phyloP scores from a whole-genome alignment of 1,140 invertebrate species.

The Drosophila watanabei region DNA sequence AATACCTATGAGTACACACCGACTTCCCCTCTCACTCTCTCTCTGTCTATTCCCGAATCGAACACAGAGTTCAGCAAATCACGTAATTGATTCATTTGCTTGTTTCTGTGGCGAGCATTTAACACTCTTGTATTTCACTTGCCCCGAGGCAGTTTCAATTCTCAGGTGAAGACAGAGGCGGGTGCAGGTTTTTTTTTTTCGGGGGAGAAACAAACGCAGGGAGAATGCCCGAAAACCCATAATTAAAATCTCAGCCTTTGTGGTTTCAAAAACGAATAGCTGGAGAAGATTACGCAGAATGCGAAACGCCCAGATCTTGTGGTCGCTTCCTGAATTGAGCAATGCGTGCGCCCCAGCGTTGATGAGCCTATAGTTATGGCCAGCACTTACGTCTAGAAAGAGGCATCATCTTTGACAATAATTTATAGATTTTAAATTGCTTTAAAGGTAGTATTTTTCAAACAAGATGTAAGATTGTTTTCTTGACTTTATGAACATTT shows the following conservation, averaged over 20 bases:
- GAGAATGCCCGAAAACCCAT: slow-evolving; percentile 47
- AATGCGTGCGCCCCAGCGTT: slow-evolving; percentile 10
- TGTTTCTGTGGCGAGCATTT: slow-evolving; percentile 18
- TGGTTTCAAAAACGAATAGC: slow-evolving; percentile 51
- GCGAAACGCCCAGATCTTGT: slow-evolving; percentile 58
- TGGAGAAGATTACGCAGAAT: slow-evolving; percentile 71
- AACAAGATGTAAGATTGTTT: too few relatives aligned
- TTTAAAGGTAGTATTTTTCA: not conserved
- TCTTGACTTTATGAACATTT: not conserved
- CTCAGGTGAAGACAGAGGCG: slow-evolving; percentile 27
- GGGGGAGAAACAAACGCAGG: slow-evolving; percentile 12
- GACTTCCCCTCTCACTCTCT: not conserved
- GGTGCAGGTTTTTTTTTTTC: slow-evolving; percentile 13
- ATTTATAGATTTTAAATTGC: slow-evolving; percentile 19
- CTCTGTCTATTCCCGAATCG: slow-evolving; percentile 1
- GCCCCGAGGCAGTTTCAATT: slow-evolving; percentile 23
- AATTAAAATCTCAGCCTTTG: slow-evolving; percentile 76
- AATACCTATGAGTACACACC: slow-evolving; percentile 16
- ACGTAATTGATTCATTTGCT: slow-evolving; percentile 73
- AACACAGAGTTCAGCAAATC: slow-evolving; percentile 41
- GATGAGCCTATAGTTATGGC: slow-evolving; percentile 22
- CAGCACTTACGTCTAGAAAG: slow-evolving; percentile 13
- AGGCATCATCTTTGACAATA: slow-evolving; percentile 7
- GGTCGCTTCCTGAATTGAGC: slow-evolving; percentile 52
- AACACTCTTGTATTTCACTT: slow-evolving; percentile 31